phyloP scores from a whole-genome alignment of 2,888 invertebrate species.

The Cantharis lateralis region DNA sequence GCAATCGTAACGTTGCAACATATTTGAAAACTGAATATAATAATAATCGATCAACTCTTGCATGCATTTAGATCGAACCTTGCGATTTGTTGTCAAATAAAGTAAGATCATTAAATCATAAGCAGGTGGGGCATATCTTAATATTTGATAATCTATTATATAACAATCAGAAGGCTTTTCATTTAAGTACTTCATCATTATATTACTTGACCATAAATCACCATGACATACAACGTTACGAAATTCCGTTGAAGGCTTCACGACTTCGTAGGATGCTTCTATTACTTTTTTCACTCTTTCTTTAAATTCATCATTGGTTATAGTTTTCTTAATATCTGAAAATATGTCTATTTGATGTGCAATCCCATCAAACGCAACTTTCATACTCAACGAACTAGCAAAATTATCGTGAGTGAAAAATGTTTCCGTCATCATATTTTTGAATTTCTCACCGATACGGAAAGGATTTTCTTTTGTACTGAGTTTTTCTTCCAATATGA shows the following conservation, averaged over 20 bases:
- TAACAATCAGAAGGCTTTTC: constrained; percentile 35
- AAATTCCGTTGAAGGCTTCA: constrained; percentile 48
- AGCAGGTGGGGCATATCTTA: constrained; percentile 64
- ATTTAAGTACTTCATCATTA: constrained; percentile 47
- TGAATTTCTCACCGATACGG: constrained; percentile 42
- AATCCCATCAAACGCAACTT: neutral
- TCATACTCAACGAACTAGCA: neutral
- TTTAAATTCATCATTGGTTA: neutral
- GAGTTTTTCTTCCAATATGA: constrained; percentile 49
- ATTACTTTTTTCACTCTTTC: constrained; percentile 16
- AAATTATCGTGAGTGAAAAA: constrained; percentile 31
- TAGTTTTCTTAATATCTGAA: neutral
- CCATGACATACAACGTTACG: constrained; percentile 53
- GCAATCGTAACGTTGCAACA: constrained; percentile 33
- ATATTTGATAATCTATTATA: constrained; percentile 46
- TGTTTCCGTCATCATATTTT: constrained; percentile 43
- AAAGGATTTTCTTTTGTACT: constrained; percentile 31
- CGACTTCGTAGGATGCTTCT: constrained; percentile 42
- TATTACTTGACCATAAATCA: constrained; percentile 49
- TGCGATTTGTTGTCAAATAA: constrained; percentile 34
- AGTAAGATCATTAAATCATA: constrained; percentile 60
- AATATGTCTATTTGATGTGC: neutral
- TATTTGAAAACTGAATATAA: constrained; percentile 33
- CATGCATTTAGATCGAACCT: constrained; percentile 32
- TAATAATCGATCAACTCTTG: constrained; percentile 35